A percentile compares a stretch with the other conserved stretches of the same genome.
Evolutionary conservation across 2,113 vertebrate species (phyloP).

Genomic region (Prinia subflava): DNA sequence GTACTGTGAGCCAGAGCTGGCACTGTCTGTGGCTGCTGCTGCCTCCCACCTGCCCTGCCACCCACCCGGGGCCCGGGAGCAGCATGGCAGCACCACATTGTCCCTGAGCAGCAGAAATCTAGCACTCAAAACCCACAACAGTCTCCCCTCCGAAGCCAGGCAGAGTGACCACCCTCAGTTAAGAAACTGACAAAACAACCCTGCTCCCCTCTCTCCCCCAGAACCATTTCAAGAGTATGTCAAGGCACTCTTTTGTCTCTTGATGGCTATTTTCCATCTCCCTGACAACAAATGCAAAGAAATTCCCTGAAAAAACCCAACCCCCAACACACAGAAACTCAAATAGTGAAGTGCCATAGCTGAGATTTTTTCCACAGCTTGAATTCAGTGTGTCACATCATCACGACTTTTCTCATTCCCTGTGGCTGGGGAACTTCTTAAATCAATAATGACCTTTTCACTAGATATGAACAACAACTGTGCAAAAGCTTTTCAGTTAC

Average conservation of each 20-base stretch:
- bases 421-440: neutral
- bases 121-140: neutral
- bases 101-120: neutral
- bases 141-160: rapidly evolving
- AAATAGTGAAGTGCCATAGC: neutral
- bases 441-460: neutral
- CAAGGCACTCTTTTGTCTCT: neutral
- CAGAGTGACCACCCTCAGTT: neutral
- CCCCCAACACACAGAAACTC: neutral
- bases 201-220: neutral
- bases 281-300: neutral
- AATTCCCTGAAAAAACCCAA: neutral
- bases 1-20: too few relatives aligned
- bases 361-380: slow-evolving; percentile 21
- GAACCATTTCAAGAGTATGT: too few relatives aligned
- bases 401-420: neutral
- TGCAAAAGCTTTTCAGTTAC: neutral
- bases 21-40: too few relatives aligned
- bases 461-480: neutral
- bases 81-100: rapidly evolving
- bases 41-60: neutral
- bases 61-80: neutral
- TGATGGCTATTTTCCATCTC: neutral
- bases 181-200: neutral
- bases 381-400: neutral